Evolutionary conservation across 2,888 invertebrate genomes (phyloP).

Genomic region (Melolontha melolontha): DNA sequence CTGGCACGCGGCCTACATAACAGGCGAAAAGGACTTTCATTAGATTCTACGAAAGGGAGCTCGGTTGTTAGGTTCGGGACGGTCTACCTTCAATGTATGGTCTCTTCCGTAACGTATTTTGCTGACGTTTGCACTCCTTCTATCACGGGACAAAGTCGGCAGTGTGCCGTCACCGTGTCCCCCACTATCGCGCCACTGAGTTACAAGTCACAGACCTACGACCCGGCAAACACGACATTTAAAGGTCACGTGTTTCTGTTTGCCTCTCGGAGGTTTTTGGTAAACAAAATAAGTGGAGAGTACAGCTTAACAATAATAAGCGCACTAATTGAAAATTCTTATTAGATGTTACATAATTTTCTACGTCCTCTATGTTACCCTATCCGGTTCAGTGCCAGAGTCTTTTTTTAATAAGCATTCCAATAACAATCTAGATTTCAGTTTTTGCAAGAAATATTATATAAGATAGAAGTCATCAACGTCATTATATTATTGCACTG

Average conservation of each 20-base stretch:
- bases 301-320: slow-evolving; percentile 9
- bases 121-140: slow-evolving; percentile 41
- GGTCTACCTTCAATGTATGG: slow-evolving; percentile 20
- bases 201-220: slow-evolving; percentile 37
- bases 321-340: slow-evolving; percentile 9
- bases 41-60: slow-evolving; percentile 48
- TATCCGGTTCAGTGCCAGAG: too few relatives aligned
- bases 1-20: slow-evolving; percentile 52
- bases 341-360: slow-evolving; percentile 16
- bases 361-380: too few relatives aligned
- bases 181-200: slow-evolving; percentile 14
- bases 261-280: slow-evolving; percentile 30
- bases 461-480: too few relatives aligned
- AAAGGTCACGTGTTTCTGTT: slow-evolving; percentile 55
- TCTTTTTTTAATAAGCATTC: too few relatives aligned
- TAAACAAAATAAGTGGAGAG: slow-evolving; percentile 21
- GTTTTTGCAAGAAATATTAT: too few relatives aligned
- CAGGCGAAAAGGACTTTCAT: slow-evolving; percentile 51
- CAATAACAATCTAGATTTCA: too few relatives aligned
- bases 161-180: slow-evolving; percentile 20
- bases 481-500: too few relatives aligned
- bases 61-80: slow-evolving; percentile 26
- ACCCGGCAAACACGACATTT: slow-evolving; percentile 56
- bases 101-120: slow-evolving; percentile 34
- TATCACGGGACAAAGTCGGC: slow-evolving; percentile 20